phyloP scores from a whole-genome alignment of 2,888 invertebrate species.

The Drosophila borborema region DNA sequence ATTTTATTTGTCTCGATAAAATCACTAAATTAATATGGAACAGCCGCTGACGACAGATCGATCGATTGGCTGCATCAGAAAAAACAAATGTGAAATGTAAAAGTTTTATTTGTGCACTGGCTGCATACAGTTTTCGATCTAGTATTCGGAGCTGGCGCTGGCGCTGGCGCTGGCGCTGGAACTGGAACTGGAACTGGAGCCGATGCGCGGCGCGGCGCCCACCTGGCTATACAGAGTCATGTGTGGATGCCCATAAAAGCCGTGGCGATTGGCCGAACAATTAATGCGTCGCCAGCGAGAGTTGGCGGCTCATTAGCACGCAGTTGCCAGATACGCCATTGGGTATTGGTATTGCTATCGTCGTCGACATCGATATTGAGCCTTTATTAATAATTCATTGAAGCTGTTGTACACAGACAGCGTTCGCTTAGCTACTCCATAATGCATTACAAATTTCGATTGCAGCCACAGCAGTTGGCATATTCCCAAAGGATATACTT shows the following conservation, averaged over 20 bases:
- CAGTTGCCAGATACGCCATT: constrained; percentile 50
- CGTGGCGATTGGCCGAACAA: constrained; percentile 57
- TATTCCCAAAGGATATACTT: constrained; percentile 35
- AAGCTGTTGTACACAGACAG: constrained; percentile 38
- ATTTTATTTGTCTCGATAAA: constrained; percentile 58
- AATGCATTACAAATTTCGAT: constrained; percentile 74
- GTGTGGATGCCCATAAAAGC: constrained; percentile 63
- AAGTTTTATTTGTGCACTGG: constrained; percentile 57
- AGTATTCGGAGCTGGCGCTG: constrained; percentile 16
- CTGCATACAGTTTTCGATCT: constrained; percentile 33
- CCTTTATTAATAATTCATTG: constrained; percentile 75
- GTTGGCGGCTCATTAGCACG: constrained; percentile 76
- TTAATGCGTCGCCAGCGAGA: constrained; percentile 71
- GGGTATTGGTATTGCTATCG: constrained; percentile 22
- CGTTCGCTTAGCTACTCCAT: constrained; percentile 60
- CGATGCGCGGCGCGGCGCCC: constrained; percentile 65
- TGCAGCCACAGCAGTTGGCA: constrained; percentile 17
- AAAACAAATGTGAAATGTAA: constrained; percentile 65
- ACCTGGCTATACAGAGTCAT: constrained; percentile 56
- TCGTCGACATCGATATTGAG: constrained; percentile 19
- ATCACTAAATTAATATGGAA: constrained; percentile 65
- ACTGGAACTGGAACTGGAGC: constrained; percentile 1
- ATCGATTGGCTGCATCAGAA: constrained; percentile 18
- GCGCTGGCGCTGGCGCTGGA: neutral
- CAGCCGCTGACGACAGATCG: constrained; percentile 7